phyloP scores from a whole-genome alignment of 2,797 vertebrate genomes.

The Chaetophractus vellerosus region DNA sequence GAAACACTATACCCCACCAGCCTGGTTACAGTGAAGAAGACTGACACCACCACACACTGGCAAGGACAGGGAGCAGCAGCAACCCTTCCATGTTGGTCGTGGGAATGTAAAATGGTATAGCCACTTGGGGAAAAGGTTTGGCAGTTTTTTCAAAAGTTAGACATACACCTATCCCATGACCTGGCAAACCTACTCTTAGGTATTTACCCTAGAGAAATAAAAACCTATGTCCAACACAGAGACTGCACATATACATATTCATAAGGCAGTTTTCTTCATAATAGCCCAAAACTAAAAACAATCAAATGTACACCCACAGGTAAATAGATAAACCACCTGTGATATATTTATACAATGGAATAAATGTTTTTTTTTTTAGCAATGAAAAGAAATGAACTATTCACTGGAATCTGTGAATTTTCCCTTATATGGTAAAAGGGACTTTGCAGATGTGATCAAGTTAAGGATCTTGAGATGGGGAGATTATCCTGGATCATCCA shows the following conservation, averaged over 20 bases:
- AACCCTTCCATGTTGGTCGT: not conserved
- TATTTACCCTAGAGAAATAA: constrained; percentile 48
- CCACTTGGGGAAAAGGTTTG: not conserved
- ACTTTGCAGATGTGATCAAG: not conserved
- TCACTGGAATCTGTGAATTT: not conserved
- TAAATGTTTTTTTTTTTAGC: not conserved
- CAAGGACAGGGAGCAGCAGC: not conserved
- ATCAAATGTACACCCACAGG: not conserved
- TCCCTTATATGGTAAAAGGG: not conserved
- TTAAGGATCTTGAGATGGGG: not conserved
- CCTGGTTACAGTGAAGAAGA: not conserved
- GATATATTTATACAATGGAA: not conserved
- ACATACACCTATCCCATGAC: not conserved
- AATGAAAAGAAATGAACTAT: not conserved
- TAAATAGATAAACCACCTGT: not conserved
- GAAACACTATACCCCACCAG: too few species aligned
- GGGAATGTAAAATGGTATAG: not conserved
- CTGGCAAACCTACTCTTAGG: not conserved
- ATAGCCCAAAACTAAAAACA: not conserved
- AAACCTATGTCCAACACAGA: not conserved
- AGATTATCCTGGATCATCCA: not conserved
- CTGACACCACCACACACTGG: not conserved
- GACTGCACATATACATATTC: not conserved
- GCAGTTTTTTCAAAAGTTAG: not conserved
- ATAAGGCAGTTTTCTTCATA: not conserved